A percentile compares a stretch with the other conserved stretches of the same genome.
These are phyloP conservation scores for Schizopygopsis malacanthus DNA, from an alignment of 2,797 vertebrate genomes.

Conservation along the genomic window DNA sequence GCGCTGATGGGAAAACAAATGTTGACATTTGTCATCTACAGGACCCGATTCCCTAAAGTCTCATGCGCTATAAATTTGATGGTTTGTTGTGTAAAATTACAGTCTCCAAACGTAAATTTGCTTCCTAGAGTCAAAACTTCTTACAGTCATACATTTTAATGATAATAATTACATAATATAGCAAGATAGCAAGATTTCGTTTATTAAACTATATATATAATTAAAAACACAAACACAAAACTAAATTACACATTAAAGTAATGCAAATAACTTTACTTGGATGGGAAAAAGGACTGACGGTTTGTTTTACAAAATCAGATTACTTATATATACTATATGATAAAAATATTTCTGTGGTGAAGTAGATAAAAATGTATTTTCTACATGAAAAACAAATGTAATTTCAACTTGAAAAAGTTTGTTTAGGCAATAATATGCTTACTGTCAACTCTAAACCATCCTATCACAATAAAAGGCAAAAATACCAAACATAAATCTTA, in stretches of 20 bases:
- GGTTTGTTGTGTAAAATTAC: neutral
- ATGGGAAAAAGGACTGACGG: neutral
- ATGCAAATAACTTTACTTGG: neutral
- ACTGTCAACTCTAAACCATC: no score
- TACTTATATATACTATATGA: neutral
- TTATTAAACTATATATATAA: neutral
- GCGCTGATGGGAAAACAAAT: neutral
- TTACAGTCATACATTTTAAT: neutral
- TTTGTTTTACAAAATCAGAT: neutral
- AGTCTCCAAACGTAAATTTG: neutral
- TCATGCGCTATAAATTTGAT: conserved; percentile 24
- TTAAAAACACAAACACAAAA: neutral
- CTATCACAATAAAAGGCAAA: no score
- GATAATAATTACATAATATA: neutral
- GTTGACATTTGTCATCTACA: conserved; percentile 8
- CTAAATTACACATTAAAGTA: neutral
- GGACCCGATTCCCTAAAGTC: conserved; percentile 48
- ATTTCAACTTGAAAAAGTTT: no score
- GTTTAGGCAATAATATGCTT: no score
- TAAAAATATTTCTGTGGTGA: no score
- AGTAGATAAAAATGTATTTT: no score
- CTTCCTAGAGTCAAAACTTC: neutral
- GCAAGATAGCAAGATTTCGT: neutral
- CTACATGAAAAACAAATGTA: no score
- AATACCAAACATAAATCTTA: no score